A percentile compares a stretch with the other conserved stretches of the same genome.
Evolutionary conservation across 2,888 invertebrate genomes (phyloP).

Genomic region (Dasypogon diadema): DNA sequence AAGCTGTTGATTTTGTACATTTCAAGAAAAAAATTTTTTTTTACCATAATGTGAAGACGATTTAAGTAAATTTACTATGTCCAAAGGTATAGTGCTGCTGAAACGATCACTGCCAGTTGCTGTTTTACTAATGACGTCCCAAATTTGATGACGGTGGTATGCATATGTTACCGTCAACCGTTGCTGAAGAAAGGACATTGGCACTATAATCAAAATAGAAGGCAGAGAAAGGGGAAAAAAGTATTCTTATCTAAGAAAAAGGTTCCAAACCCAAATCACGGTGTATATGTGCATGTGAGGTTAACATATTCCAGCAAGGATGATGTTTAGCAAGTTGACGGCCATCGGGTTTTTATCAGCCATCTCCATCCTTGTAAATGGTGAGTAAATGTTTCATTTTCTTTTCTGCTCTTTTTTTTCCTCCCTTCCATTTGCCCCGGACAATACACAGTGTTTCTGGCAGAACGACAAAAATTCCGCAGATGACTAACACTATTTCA

Average conservation of each 20-base stretch:
- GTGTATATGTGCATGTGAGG: conserved; percentile 27
- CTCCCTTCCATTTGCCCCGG: no score
- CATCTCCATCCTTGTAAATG: conserved; percentile 43
- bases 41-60: neutral
- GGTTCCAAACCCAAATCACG: neutral
- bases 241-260: neutral
- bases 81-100: neutral
- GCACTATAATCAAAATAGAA: conserved; percentile 3
- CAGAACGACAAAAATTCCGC: neutral
- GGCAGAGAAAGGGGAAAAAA: neutral
- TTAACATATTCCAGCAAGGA: conserved; percentile 34
- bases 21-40: neutral
- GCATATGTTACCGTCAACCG: conserved; percentile 21
- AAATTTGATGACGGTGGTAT: neutral
- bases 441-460: no score
- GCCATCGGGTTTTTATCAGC: conserved; percentile 42
- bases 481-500: neutral
- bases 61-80: neutral
- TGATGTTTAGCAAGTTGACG: conserved; percentile 36
- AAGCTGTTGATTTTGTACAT: no score
- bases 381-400: conserved; percentile 25
- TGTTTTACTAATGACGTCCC: neutral
- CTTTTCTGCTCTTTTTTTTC: no score
- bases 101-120: neutral
- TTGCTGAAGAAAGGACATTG: conserved; percentile 14